A percentile compares a stretch with the other conserved stretches of the same genome.
Evolutionary conservation across 2,113 vertebrate genomes (phyloP).

Genomic region (Antidorcas marsupialis): DNA sequence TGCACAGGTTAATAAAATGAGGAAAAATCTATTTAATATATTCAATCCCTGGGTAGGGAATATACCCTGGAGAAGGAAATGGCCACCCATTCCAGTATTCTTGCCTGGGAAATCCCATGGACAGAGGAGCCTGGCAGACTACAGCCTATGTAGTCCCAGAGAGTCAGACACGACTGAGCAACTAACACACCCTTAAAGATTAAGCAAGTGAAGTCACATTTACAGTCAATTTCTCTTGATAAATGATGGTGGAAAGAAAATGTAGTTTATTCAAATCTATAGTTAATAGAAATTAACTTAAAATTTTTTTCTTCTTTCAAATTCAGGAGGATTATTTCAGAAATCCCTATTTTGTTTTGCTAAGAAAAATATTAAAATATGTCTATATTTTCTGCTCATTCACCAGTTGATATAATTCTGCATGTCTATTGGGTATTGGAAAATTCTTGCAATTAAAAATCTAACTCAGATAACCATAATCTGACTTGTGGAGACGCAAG

Average conservation of each 20-base stretch:
- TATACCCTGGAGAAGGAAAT: not conserved
- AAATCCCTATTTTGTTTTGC: not conserved
- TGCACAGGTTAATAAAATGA: not conserved
- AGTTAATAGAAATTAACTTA: not conserved
- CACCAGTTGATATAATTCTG: not conserved
- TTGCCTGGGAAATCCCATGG: not conserved
- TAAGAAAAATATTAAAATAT: not conserved
- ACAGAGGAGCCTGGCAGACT: not conserved
- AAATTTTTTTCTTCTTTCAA: not conserved
- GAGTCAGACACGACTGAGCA: not conserved
- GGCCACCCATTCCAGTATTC: not conserved
- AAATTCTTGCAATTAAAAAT: not conserved
- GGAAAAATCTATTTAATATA: not conserved
- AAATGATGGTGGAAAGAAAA: not conserved
- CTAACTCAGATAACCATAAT: not conserved
- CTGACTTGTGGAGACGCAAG: not conserved
- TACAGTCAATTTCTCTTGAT: not conserved
- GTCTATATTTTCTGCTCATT: not conserved
- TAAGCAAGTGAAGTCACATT: not conserved
- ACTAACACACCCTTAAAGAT: not conserved
- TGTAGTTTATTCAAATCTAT: not conserved
- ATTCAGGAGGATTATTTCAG: not conserved
- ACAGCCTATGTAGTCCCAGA: not conserved
- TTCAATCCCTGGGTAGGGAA: not conserved
- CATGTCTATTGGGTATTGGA: not conserved